Percentiles rank a stretch among this genome's conserved stretches.
Evolutionary conservation across 2,113 vertebrate genomes (phyloP).

Genomic region (Tragelaphus scriptus): DNA sequence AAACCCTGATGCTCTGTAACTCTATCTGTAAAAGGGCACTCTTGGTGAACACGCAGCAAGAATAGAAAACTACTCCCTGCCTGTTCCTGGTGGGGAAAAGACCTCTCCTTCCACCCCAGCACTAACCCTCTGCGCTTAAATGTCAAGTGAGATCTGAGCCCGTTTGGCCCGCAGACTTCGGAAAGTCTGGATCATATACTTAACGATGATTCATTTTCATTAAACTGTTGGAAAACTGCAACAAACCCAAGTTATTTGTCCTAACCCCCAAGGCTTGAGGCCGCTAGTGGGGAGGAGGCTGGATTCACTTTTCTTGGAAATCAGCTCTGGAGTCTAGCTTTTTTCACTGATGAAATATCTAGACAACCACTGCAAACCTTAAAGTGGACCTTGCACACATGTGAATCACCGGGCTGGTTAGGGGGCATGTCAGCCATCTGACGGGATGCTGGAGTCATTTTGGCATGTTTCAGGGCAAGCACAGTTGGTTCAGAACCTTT

Average conservation of each 20-base stretch:
- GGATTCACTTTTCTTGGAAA: neutral
- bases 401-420: fast-evolving
- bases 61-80: neutral
- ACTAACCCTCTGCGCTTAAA: neutral
- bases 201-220: neutral
- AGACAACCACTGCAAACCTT: neutral
- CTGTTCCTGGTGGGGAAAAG: neutral
- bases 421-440: neutral
- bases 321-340: neutral
- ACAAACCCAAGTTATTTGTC: neutral
- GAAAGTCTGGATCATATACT: slow-evolving; percentile 5
- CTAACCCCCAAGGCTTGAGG: neutral
- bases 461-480: neutral
- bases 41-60: neutral
- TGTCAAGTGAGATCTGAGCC: slow-evolving; percentile 41
- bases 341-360: neutral
- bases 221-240: slow-evolving; percentile 30
- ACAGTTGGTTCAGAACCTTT: neutral
- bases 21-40: neutral
- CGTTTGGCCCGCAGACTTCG: neutral
- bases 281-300: neutral
- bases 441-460: neutral
- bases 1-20: neutral
- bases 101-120: neutral
- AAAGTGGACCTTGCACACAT: neutral